Conservation (phyloP, 2,113 vertebrate species). For the Megaceryle maxima region DNA sequence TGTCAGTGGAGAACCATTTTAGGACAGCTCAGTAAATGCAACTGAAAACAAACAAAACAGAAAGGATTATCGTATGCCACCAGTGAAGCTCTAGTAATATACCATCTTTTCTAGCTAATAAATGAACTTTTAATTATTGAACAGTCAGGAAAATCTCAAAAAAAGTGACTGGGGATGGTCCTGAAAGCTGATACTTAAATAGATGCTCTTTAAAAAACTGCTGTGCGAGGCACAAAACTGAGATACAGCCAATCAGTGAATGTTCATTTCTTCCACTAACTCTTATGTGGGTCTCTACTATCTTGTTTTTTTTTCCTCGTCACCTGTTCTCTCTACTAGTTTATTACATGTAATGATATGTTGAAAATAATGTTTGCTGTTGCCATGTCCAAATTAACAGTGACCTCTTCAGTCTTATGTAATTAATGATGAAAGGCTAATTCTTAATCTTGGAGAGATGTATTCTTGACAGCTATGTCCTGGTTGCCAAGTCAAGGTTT, state of each 20-base stretch:
- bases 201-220: not conserved
- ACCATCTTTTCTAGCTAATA: not conserved
- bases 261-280: fast-evolving
- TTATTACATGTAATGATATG: not conserved
- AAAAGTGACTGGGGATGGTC: not conserved
- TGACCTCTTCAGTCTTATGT: not conserved
- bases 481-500: not conserved
- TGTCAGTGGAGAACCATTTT: not conserved
- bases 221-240: fast-evolving
- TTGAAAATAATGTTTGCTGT: not conserved
- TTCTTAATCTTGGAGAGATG: not conserved
- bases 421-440: fast-evolving
- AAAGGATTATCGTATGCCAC: not conserved
- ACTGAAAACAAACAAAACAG: not conserved
- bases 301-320: not conserved
- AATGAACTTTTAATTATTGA: not conserved
- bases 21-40: not conserved
- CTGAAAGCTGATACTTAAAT: not conserved
- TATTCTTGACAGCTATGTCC: not conserved
- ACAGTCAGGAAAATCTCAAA: not conserved
- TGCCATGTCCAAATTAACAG: not conserved
- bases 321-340: not conserved
- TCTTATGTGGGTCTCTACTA: not conserved
- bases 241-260: not conserved
- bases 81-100: not conserved